A percentile compares a stretch with the other conserved stretches of the same genome.
These are phyloP conservation scores for Neuroterus valhalla DNA, from an alignment of 1,140 invertebrate species.

Conservation along the genomic window DNA sequence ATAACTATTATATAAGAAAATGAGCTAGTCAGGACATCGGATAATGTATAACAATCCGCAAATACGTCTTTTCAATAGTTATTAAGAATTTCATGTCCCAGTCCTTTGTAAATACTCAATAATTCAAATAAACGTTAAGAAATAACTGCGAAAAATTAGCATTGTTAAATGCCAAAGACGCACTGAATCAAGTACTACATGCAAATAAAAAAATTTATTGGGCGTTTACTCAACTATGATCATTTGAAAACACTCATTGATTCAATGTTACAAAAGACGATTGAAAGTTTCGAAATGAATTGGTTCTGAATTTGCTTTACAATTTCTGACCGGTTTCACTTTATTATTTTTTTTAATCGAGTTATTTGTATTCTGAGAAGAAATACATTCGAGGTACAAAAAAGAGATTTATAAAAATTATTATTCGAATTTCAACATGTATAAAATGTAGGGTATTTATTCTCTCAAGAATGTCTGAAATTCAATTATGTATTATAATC, in stretches of 20 bases:
- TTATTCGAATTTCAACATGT: too few relatives aligned
- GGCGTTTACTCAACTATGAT: too few relatives aligned
- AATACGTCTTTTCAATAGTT: background rate
- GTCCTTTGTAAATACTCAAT: slow-evolving; percentile 20
- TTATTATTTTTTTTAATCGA: too few relatives aligned
- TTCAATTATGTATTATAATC: slow-evolving; percentile 1
- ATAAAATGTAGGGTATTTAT: background rate
- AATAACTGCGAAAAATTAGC: background rate
- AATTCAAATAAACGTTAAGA: background rate
- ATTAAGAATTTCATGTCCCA: background rate
- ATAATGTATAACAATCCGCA: background rate
- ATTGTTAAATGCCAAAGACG: slow-evolving; percentile 9
- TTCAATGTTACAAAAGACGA: too few relatives aligned
- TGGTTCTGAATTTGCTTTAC: too few relatives aligned
- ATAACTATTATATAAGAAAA: background rate
- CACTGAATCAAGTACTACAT: background rate
- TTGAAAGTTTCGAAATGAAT: too few relatives aligned
- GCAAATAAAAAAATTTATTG: background rate
- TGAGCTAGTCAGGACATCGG: background rate
- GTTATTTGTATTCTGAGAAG: too few relatives aligned
- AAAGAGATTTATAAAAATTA: too few relatives aligned
- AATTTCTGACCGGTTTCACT: too few relatives aligned
- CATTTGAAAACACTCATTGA: too few relatives aligned
- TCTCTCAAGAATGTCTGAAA: background rate
- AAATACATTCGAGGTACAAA: too few relatives aligned